These are phyloP conservation scores for Aradus depressus DNA, from an alignment of 2,888 invertebrate species.

Conservation along the genomic window DNA sequence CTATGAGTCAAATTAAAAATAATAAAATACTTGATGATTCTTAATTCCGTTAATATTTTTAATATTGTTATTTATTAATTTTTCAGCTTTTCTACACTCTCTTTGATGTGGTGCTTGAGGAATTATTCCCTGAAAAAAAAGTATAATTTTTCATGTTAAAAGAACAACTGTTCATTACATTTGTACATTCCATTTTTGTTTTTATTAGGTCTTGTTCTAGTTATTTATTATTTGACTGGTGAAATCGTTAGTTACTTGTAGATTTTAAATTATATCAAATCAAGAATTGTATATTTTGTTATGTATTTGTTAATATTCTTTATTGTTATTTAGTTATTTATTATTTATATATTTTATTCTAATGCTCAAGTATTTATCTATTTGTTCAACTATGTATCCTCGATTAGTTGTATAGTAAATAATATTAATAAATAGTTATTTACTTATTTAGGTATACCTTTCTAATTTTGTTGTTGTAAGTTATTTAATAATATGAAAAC, in stretches of 20 bases:
- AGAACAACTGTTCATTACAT: neutral
- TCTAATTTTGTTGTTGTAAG: too few species aligned
- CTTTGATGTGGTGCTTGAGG: slow-evolving; percentile 60
- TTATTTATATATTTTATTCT: too few species aligned
- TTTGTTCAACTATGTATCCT: too few species aligned
- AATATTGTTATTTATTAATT: slow-evolving; percentile 27
- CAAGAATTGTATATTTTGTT: neutral
- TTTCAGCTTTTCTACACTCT: slow-evolving; percentile 62
- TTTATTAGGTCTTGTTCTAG: neutral
- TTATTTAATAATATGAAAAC: too few species aligned
- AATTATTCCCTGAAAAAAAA: slow-evolving; percentile 59
- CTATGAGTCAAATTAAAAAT: too few species aligned
- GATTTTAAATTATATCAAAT: too few species aligned
- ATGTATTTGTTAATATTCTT: neutral
- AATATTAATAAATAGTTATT: too few species aligned
- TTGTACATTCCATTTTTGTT: neutral
- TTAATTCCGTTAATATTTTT: neutral
- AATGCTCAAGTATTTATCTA: too few species aligned
- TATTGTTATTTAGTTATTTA: too few species aligned
- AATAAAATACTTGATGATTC: neutral
- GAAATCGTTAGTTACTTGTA: too few species aligned
- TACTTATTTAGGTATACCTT: too few species aligned
- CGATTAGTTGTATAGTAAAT: too few species aligned
- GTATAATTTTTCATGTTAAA: neutral
- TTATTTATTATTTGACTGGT: neutral